Evolutionary conservation across 2,797 vertebrate species (phyloP), one percentile per base, ranked within the genome.

Genomic region (Crax fasciolata): DNA sequence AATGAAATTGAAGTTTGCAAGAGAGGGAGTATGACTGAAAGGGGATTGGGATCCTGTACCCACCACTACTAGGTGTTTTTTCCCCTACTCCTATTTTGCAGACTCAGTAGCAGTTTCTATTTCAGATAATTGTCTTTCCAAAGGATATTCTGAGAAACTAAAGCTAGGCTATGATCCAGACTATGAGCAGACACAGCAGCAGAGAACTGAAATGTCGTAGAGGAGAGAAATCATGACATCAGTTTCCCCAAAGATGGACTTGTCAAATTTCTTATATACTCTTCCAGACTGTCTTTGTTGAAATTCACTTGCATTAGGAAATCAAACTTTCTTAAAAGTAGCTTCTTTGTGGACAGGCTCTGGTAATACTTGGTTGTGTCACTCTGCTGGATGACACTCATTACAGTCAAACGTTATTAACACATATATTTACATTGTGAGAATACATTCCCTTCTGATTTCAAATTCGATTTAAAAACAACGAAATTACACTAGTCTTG

Each of bases 71-170:
- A 48, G 17, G 11, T 46, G 16, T 0, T 4, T 61, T 32, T 3
- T 7, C 4, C 18, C 8, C 9, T 46, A 2, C 61, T 87, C 21
- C 38, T 63, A 41, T 46, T 78, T 52, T 41, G 4, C 41, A 78
- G 58, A 46, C 19, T 48, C 48, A 30, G 38, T 38, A 75, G 41
- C 30, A 70, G 28, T 20, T 71, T 79, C 35, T 75, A 23, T 81
- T 90, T 88, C 61, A 71, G 28, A 13, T 70, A 78, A 28, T 17
- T 63, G 23, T 51, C 28, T 41, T 83, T 88, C 66, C 78, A 44
- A 81, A 88, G 38, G 30, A 32, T 78, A 59, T 92, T 90, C 38
- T 68, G 48, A 75, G 63, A 84, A 83, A 75, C 38, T 65, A 61
- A 86, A 65, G n/a, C 63, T 32, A 75, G 38, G 16, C 63, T 79